Evolutionary conservation across 1,140 invertebrate genomes (phyloP).

Genomic region (Mizuhopecten yessoensis): DNA sequence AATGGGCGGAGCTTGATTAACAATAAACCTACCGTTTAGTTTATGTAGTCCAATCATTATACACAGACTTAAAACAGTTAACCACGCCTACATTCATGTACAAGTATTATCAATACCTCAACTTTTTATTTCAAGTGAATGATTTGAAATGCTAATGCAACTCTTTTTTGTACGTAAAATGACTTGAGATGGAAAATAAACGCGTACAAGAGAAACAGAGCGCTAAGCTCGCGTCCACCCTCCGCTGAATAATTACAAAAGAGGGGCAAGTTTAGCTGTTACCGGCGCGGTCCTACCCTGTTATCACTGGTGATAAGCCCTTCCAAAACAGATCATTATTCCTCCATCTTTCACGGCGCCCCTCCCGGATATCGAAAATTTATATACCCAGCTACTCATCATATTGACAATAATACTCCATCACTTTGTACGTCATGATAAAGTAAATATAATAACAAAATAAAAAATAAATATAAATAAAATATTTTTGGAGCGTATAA

Average conservation of each 20-base stretch:
- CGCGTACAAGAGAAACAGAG: constrained; percentile 1
- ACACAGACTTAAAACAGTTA: background rate
- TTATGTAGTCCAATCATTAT: background rate
- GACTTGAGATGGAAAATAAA: constrained; percentile 27
- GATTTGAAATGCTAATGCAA: constrained; percentile 27
- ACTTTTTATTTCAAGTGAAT: constrained; percentile 26
- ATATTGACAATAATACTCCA: background rate
- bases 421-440: background rate
- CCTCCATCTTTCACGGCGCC: background rate
- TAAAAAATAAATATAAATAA: background rate
- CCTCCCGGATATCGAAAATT: constrained; percentile 28
- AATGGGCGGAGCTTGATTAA: background rate
- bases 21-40: background rate
- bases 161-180: constrained; percentile 34
- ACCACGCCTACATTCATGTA: background rate
- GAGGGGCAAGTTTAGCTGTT: constrained; percentile 23
- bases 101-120: background rate
- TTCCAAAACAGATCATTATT: constrained; percentile 5
- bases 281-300: background rate
- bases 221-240: constrained; percentile 29
- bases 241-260: constrained; percentile 1
- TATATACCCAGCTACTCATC: background rate
- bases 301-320: constrained; percentile 16
- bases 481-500: background rate
- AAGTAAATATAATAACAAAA: background rate